Evolutionary conservation across 2,888 invertebrate species (phyloP), one percentile per base, ranked within the genome.

Genomic region (Drosophila nr. perissopoda): DNA sequence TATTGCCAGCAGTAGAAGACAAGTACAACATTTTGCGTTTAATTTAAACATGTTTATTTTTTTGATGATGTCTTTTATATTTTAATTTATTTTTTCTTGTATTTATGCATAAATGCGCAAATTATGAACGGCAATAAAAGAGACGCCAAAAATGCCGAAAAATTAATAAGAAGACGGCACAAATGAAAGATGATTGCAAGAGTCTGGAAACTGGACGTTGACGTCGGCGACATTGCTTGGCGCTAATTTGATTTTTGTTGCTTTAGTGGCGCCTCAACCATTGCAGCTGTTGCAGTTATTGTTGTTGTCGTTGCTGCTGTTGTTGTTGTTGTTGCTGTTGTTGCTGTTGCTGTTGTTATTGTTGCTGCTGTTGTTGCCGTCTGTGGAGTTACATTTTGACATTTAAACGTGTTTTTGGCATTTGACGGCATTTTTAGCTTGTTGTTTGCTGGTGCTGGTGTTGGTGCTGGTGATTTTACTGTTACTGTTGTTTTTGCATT

Each of bases 391-490:
- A 88, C 88, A 79, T 89, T 84, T 82, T 84, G 84, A 90, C 84
- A 84, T 85, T 85, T 83, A 85, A 85, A 90, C 90, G 86, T 85
- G 84, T 84, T 89, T 83, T 84, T 83, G 90, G 89, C 83, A 83
- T 89, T 88, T 88, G 83, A 76, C 76, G 66, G 76, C 76, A 76
- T 82, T 76, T 85, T 82, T 64, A 76, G 57, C 76, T 63, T 42
- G 56, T 25, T 51, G 58, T 42, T 54, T 46, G 46, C 25, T 46
- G 42, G 6, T 42, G 42, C 42, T 21, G 42, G 7, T 46, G 40
- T n/a, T n/a, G 40, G 5, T n/a, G 40, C n/a, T 40, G 40, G 3
- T 21, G 42, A 11, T 42, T 33, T 71, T 67, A 63, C 65, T 81
- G 65, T 71, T 59, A 51, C 67, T 76, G 65, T 63, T 66, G 36